Evolutionary conservation across 2,888 invertebrate species (phyloP).

Genomic region (Lithosia quadra): DNA sequence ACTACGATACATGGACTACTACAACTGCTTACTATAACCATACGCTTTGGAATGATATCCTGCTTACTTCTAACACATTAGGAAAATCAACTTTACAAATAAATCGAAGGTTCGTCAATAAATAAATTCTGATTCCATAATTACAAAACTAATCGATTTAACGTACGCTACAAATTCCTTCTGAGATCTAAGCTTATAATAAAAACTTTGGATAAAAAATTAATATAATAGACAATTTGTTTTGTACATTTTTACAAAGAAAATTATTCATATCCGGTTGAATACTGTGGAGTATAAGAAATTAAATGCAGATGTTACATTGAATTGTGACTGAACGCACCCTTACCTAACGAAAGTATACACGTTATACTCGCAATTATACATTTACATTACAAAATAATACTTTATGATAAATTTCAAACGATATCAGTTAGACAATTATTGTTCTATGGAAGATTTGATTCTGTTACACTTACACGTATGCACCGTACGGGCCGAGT

Average conservation of each 20-base stretch:
- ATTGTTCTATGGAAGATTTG: conserved; percentile 76
- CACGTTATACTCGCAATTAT: conserved; percentile 59
- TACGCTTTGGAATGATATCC: conserved; percentile 84
- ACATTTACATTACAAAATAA: conserved; percentile 75
- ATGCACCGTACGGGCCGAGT: conserved; percentile 53
- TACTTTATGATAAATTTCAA: conserved; percentile 74
- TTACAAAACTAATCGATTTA: conserved; percentile 76
- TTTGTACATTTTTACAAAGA: conserved; percentile 85
- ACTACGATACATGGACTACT: conserved; percentile 66
- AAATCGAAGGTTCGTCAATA: conserved; percentile 75
- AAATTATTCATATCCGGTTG: conserved; percentile 64
- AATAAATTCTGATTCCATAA: conserved; percentile 82
- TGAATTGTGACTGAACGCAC: conserved; percentile 73
- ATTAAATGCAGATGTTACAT: conserved; percentile 64
- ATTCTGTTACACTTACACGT: conserved; percentile 54
- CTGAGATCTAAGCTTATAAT: conserved; percentile 86
- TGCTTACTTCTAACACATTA: conserved; percentile 68
- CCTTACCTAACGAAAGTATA: conserved; percentile 64
- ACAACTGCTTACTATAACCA: conserved; percentile 63
- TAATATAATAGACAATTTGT: conserved; percentile 75
- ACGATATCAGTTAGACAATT: conserved; percentile 64
- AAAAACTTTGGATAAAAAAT: conserved; percentile 85
- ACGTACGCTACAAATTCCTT: conserved; percentile 77
- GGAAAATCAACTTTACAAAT: conserved; percentile 78
- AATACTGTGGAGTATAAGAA: conserved; percentile 71